Evolutionary conservation across 2,797 vertebrate species (phyloP).

Genomic region (Oryzias sinensis): DNA sequence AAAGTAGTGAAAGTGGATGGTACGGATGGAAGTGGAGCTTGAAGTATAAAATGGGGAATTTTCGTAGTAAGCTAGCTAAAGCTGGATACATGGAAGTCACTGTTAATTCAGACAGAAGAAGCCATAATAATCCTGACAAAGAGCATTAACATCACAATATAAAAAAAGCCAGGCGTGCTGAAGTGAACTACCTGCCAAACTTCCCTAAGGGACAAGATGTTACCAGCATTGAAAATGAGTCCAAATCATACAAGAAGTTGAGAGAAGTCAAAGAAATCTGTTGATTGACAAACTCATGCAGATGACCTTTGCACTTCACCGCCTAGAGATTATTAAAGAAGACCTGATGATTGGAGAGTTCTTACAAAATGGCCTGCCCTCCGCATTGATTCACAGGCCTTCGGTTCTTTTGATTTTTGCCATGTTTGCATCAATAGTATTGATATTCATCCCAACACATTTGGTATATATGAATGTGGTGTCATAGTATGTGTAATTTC

Average conservation of each 20-base stretch:
- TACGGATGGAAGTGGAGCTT: constrained; percentile 1
- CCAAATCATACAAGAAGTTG: neutral
- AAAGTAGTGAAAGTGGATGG: neutral
- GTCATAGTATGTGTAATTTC: too few species aligned
- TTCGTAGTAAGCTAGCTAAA: too few species aligned
- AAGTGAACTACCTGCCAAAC: constrained; percentile 5
- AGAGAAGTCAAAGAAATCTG: neutral
- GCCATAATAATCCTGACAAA: neutral
- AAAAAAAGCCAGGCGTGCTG: constrained; percentile 8
- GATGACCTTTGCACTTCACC: neutral
- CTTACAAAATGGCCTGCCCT: constrained; percentile 2
- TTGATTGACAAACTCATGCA: constrained; percentile 1
- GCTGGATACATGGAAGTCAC: neutral
- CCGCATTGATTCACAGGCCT: neutral
- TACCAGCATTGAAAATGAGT: neutral
- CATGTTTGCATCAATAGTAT: too few species aligned
- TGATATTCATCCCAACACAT: too few species aligned
- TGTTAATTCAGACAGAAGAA: constrained; percentile 1
- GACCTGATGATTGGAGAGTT: neutral
- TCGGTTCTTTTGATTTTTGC: too few species aligned
- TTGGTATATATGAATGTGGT: too few species aligned
- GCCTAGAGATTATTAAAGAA: neutral
- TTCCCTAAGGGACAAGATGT: constrained; percentile 1
- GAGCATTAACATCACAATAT: constrained; percentile 1
- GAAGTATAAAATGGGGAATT: constrained; percentile 10